Evolutionary conservation across 2,113 vertebrate species (phyloP), one percentile per base, ranked within the genome.

Genomic region (Numenius arquata): DNA sequence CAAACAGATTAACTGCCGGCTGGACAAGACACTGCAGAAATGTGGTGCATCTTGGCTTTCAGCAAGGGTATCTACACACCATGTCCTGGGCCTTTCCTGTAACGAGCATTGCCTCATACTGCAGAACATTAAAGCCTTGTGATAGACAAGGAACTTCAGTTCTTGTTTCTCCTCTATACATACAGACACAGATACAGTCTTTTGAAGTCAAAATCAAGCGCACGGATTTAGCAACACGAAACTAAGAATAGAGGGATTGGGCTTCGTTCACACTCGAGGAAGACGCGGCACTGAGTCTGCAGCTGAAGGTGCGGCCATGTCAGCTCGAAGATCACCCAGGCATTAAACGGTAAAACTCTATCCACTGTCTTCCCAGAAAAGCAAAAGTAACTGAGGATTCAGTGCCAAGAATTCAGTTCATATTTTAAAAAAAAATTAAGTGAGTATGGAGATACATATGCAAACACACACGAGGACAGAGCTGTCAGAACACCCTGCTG

Each of bases 271-370:
- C 1, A 66, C 3, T 36, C 21, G 88, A 81, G 38, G 34, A 88
- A 87, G 50, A 77, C 14, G 25, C 1, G 4, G 7, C 20, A 77
- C 12, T 53, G 58, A 36, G 22, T 71, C 45, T 67, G 62, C 16
- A 67, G 32, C 12, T 78, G 48, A 22, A 23, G 48, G 48, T 12
- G 12, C 19, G 21, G 12, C 20, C 8, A 6, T 0, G 0, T 10
- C 27, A 56, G 22, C 34, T 8, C 3, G 45, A 52, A 59, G 38
- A 56, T 78, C 32, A 59, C 30, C 7, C 47, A 59, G n/a, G 90
- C 87, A 85, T 12, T 6, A 62, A 40, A 71, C 25, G 6, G 17
- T 34, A 66, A 77, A 58, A 22, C 25, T 62, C 45, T 43, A 40
- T 34, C 18, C 12, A 34, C 6, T 27, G 2, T 45, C 17, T 30